Evolutionary conservation across 1,140 invertebrate genomes (phyloP).

Genomic region (Panagrolaimus sp.): DNA sequence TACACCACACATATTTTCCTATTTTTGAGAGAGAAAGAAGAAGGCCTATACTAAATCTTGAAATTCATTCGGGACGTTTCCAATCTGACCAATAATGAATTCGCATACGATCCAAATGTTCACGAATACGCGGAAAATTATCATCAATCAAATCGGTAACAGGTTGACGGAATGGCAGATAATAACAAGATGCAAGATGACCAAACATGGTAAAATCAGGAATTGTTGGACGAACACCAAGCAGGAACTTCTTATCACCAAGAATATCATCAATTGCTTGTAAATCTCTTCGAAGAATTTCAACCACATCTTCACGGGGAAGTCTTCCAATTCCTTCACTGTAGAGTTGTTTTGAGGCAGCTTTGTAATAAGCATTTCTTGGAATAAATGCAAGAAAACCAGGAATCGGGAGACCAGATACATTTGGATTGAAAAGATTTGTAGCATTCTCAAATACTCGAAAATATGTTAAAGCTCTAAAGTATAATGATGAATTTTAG

Average conservation of each 20-base stretch:
- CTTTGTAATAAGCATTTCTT: conserved; percentile 37
- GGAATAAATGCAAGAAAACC: conserved; percentile 23
- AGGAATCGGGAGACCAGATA: conserved; percentile 36
- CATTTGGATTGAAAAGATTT: conserved; percentile 42
- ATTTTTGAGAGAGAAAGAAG: too few species aligned
- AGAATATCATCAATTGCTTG: conserved; percentile 41
- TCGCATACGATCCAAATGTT: conserved; percentile 43
- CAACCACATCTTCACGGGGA: conserved; percentile 39
- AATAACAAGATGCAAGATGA: conserved; percentile 43
- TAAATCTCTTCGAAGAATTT: conserved; percentile 40
- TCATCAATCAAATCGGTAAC: conserved; percentile 42
- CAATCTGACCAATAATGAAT: conserved; percentile 49
- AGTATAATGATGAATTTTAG: conserved; percentile 24
- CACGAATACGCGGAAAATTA: conserved; percentile 36
- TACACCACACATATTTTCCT: too few species aligned
- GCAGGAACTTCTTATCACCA: conserved; percentile 51
- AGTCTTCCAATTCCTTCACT: conserved; percentile 33
- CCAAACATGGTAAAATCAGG: conserved; percentile 50
- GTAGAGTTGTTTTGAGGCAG: conserved; percentile 21
- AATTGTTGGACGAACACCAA: conserved; percentile 46
- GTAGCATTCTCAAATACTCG: conserved; percentile 39
- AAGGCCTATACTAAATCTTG: too few species aligned
- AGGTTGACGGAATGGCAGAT: conserved; percentile 41
- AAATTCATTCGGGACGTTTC: conserved; percentile 15
- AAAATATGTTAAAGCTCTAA: conserved; percentile 41